Evolutionary conservation across 2,888 invertebrate genomes (phyloP).

Genomic region (Chalcis sispes): DNA sequence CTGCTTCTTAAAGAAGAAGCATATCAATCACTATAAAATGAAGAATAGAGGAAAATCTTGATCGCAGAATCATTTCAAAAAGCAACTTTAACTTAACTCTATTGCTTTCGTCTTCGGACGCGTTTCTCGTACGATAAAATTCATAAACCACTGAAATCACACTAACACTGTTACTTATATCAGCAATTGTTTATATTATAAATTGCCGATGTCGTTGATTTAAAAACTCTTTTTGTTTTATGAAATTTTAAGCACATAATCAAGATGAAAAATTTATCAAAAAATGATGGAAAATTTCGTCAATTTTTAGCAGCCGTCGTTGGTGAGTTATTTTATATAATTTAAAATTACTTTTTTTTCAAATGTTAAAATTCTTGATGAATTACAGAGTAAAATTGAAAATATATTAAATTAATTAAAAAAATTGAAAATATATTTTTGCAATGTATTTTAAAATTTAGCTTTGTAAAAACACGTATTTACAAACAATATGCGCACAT

Average conservation of each 20-base stretch:
- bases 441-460: too few species aligned
- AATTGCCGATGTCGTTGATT: background rate
- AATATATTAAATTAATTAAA: too few species aligned
- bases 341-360: too few species aligned
- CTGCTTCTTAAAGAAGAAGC: slow-evolving; percentile 1
- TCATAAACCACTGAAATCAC: background rate
- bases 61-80: slow-evolving; percentile 1
- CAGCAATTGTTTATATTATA: background rate
- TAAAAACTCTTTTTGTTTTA: background rate
- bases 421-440: too few species aligned
- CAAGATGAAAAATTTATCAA: background rate
- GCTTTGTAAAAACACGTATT: too few species aligned
- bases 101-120: background rate
- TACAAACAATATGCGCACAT: too few species aligned
- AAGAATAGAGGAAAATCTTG: slow-evolving; percentile 52
- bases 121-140: background rate
- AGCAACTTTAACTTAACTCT: slow-evolving; percentile 1
- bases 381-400: too few species aligned
- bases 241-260: background rate
- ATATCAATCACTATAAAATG: slow-evolving; percentile 65
- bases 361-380: too few species aligned
- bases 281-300: slow-evolving; percentile 62
- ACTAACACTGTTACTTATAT: background rate
- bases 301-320: slow-evolving; percentile 65
- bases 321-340: too few species aligned